Percentiles rank a stretch among this genome's conserved stretches.
Evolutionary conservation across 2,888 invertebrate genomes (phyloP).

Genomic region (Ephialtes manifestator): DNA sequence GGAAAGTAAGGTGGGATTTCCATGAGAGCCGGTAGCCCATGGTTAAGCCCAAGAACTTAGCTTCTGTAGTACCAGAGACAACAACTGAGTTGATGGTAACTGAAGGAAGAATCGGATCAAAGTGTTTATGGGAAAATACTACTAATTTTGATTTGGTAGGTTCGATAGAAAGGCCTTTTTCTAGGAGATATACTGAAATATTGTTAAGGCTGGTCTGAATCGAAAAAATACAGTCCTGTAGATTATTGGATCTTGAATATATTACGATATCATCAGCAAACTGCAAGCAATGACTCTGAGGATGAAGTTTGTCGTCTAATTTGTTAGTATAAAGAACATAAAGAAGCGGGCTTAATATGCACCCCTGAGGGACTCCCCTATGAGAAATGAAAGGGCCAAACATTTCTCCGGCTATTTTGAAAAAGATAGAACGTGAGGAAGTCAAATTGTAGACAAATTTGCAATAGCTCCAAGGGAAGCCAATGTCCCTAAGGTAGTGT

Average conservation of each 20-base stretch:
- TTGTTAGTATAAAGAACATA: background rate
- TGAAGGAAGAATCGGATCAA: no score
- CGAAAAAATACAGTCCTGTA: background rate
- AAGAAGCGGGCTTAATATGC: background rate
- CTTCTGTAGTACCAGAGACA: no score
- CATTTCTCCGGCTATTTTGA: background rate
- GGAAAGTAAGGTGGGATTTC: no score
- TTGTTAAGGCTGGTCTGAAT: no score
- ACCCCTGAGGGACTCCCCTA: background rate
- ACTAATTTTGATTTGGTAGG: no score
- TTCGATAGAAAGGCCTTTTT: no score
- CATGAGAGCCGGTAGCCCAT: no score
- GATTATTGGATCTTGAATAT: background rate
- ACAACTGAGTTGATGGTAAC: no score
- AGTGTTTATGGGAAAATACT: no score
- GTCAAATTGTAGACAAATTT: background rate
- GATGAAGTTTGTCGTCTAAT: background rate
- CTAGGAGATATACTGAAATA: no score
- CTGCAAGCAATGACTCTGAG: background rate
- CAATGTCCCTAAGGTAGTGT: background rate
- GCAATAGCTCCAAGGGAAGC: no score
- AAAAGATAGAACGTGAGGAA: background rate
- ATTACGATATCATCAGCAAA: background rate
- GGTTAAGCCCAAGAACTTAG: no score
- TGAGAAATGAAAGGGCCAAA: background rate